Evolutionary conservation across 2,113 vertebrate genomes (phyloP).

Genomic region (Pteronura brasiliensis): DNA sequence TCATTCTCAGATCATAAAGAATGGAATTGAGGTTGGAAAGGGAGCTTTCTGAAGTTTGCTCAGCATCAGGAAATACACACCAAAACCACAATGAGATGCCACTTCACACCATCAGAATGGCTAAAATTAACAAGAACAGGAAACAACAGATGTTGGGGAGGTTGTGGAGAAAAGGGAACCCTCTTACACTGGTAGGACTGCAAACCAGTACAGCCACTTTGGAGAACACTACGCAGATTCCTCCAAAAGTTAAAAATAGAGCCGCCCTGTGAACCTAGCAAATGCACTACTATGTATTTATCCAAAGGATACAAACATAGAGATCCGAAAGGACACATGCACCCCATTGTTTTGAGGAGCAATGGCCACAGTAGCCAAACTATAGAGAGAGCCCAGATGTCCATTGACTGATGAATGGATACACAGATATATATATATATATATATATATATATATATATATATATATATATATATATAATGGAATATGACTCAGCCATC

Average conservation of each 20-base stretch:
- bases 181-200: neutral
- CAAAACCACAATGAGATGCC: no score
- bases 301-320: neutral
- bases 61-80: neutral
- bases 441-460: no score
- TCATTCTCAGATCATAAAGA: slow-evolving; percentile 14
- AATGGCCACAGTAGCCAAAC: neutral
- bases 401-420: no score
- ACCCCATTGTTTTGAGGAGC: neutral
- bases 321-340: neutral
- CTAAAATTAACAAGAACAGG: no score
- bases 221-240: neutral
- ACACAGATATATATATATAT: no score
- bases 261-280: neutral
- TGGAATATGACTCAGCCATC: no score
- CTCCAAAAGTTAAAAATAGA: neutral
- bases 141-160: no score
- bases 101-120: no score
- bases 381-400: no score
- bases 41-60: neutral
- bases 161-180: neutral
- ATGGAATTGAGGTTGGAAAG: neutral
- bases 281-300: neutral
- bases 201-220: neutral
- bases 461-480: no score